Evolutionary conservation across 2,113 vertebrate species (phyloP).

Genomic region (Hippolais icterina): DNA sequence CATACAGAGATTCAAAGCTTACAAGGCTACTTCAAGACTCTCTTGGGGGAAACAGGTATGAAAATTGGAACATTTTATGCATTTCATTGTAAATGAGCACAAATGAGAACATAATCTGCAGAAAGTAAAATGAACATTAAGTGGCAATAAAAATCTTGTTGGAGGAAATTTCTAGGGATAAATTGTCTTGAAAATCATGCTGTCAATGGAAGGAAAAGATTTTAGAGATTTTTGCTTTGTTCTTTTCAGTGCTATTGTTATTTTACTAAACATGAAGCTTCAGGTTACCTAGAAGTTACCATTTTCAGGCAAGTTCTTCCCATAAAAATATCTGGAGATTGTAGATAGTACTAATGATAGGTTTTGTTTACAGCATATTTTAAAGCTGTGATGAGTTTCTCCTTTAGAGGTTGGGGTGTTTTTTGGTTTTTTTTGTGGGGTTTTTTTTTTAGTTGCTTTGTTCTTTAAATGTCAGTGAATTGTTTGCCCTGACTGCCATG

Average conservation of each 20-base stretch:
- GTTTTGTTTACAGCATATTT: neutral
- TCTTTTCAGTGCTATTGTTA: neutral
- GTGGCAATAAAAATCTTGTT: neutral
- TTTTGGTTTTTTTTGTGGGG: too few species aligned
- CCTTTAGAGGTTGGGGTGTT: neutral
- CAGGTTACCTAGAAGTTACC: neutral
- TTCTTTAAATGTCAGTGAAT: neutral
- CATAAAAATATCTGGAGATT: neutral
- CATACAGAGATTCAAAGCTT: conserved; percentile 96
- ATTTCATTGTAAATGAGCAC: neutral
- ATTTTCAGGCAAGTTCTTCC: neutral
- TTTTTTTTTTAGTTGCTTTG: neutral
- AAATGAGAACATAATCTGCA: neutral
- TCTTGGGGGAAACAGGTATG: conserved; percentile 95
- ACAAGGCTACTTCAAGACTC: conserved; percentile 96
- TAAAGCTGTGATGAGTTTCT: neutral
- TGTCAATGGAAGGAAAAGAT: neutral
- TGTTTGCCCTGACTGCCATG: neutral
- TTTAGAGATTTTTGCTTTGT: neutral
- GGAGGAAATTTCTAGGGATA: neutral
- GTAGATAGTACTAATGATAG: neutral
- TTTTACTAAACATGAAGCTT: neutral
- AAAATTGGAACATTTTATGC: neutral
- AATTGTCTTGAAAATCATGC: neutral
- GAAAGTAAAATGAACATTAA: neutral